These are phyloP conservation scores for Masnerella sp. DNA, from an alignment of 2,888 invertebrate species.

Conservation along the genomic window DNA sequence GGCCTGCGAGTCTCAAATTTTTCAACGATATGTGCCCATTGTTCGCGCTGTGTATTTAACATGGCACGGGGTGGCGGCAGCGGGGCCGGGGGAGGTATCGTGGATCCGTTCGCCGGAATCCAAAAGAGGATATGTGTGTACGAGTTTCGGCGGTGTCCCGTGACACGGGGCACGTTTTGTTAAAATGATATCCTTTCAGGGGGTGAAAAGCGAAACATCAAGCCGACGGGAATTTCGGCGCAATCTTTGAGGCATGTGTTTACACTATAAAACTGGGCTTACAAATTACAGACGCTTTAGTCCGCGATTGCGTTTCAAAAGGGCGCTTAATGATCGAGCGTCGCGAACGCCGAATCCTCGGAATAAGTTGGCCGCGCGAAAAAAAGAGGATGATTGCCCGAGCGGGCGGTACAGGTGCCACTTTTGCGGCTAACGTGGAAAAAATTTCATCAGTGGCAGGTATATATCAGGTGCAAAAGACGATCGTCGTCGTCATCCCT, in stretches of 20 bases:
- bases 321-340: constrained; percentile 1
- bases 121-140: constrained; percentile 33
- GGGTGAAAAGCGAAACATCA: constrained; percentile 40
- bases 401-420: constrained; percentile 56
- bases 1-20: constrained; percentile 73
- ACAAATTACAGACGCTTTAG: constrained; percentile 40
- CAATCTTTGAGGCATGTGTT: constrained; percentile 16
- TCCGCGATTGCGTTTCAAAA: constrained; percentile 23
- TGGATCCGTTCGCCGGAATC: constrained; percentile 53
- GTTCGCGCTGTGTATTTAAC: constrained; percentile 73
- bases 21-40: constrained; percentile 73
- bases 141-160: constrained; percentile 68
- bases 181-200: constrained; percentile 72
- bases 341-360: constrained; percentile 1
- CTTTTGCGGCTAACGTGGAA: constrained; percentile 61
- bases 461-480: constrained; percentile 74
- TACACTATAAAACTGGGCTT: constrained; percentile 25
- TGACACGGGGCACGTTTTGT: constrained; percentile 75
- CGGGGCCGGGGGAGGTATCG: constrained; percentile 38
- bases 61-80: constrained; percentile 69
- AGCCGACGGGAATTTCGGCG: constrained; percentile 19
- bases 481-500: constrained; percentile 66
- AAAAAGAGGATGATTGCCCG: constrained; percentile 13
- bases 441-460: constrained; percentile 71
- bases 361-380: background rate